A percentile compares a stretch with the other conserved stretches of the same genome.
These are phyloP conservation scores for Antrozous pallidus DNA, from an alignment of 2,797 vertebrate species.

Conservation along the genomic window DNA sequence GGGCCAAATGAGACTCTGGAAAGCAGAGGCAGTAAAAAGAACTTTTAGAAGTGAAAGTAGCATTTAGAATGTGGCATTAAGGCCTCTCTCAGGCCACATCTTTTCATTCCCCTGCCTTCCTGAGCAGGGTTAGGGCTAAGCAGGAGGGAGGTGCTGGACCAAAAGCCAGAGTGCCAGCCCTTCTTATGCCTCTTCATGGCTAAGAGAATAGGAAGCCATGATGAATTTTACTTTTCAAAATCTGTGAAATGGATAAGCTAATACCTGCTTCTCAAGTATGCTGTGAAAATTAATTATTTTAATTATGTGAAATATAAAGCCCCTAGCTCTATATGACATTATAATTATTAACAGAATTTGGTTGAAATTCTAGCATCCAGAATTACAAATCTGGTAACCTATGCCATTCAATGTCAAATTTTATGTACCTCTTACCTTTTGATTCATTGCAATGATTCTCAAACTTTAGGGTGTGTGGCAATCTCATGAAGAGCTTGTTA, in stretches of 20 bases:
- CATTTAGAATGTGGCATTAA: slow-evolving; percentile 51
- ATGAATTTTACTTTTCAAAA: neutral
- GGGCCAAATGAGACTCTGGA: slow-evolving; percentile 72
- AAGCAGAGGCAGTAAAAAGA: slow-evolving; percentile 76
- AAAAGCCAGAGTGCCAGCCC: neutral
- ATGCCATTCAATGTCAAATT: slow-evolving; percentile 77
- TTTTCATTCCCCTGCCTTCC: slow-evolving; percentile 48
- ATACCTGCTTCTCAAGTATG: neutral
- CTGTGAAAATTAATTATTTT: neutral
- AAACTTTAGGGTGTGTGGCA: neutral
- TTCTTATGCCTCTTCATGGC: neutral
- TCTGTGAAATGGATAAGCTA: neutral
- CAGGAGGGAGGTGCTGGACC: neutral
- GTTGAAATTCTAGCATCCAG: slow-evolving; percentile 76
- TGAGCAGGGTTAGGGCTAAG: neutral
- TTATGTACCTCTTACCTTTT: slow-evolving; percentile 74
- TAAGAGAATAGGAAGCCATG: neutral
- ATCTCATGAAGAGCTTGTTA: neutral
- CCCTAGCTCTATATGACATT: neutral
- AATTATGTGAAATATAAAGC: neutral
- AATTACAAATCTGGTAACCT: slow-evolving; percentile 78
- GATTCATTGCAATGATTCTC: neutral
- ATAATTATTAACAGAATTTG: slow-evolving; percentile 40
- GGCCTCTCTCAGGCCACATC: slow-evolving; percentile 57
- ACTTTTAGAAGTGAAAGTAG: slow-evolving; percentile 77